A percentile compares a stretch with the other conserved stretches of the same genome.
Conservation (phyloP, 1,140 invertebrate species). For the Rhopalosiphum padi region DNA sequence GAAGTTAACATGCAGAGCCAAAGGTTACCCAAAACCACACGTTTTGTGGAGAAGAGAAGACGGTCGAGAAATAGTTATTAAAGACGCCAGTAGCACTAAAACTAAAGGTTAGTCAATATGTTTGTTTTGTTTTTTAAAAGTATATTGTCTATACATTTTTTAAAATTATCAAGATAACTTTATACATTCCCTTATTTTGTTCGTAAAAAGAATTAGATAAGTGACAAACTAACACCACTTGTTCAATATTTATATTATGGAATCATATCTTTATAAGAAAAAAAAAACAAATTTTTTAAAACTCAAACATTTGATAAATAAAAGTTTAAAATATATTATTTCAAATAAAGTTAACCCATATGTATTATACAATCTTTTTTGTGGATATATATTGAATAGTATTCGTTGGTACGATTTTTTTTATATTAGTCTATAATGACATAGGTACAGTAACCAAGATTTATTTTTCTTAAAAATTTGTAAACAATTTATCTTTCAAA, state of each 20-base stretch:
- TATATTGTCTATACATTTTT: not conserved
- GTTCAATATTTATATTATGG: not conserved
- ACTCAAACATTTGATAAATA: not conserved
- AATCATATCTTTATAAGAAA: not conserved
- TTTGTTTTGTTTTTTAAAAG: not conserved
- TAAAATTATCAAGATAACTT: not conserved
- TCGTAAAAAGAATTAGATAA: not conserved
- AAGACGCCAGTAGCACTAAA: constrained; percentile 62
- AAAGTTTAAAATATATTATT: not conserved
- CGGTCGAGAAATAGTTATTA: constrained; percentile 78
- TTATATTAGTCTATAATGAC: not conserved
- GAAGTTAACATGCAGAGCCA: constrained; percentile 73
- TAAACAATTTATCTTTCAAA: not conserved
- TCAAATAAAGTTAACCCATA: not conserved
- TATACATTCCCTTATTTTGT: not conserved
- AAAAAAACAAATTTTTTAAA: not conserved
- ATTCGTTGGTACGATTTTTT: not conserved
- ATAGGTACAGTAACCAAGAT: not conserved
- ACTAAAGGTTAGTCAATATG: constrained; percentile 46
- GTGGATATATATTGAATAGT: not conserved
- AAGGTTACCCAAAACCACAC: constrained; percentile 82
- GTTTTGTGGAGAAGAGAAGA: constrained; percentile 88
- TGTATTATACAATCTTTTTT: not conserved
- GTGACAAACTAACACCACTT: not conserved
- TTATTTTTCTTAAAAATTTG: not conserved